Evolutionary conservation across 2,113 vertebrate species (phyloP), one percentile per base, ranked within the genome.

Genomic region (Butorides virescens): DNA sequence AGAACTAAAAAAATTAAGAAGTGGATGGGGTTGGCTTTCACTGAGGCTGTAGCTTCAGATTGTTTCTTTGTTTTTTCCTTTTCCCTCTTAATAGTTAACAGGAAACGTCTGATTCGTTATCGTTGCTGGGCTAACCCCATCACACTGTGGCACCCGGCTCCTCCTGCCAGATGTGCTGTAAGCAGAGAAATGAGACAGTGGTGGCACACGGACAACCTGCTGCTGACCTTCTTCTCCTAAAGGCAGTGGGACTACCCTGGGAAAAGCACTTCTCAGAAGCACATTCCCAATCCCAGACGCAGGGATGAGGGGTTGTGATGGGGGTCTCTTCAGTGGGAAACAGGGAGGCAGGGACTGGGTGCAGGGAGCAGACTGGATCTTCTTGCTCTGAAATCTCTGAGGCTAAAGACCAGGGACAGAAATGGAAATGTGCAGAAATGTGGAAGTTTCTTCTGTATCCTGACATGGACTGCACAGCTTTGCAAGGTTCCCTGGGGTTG

Each of bases 291-390:
- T 49, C 10, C 3, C 23, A 78, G 44, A 12, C 0, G 0, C 44
- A 46, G 70, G 16, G 5, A 52, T 75, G 56, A 67, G 18, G 46
- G 11, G 15, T 34, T 46, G n/a, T 0, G 0, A 6, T 34, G 34
- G 9, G 11, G 10, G 23, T 81, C 25, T 93, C 44, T 2, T 2
- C 18, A n/a, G 21, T 29, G 22, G 29, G n/a, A 77, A 84, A 42
- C 8, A 23, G 11, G 4, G 21, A 9, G 14, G 19, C 15, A 30
- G 39, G 42, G 76, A 44, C 30, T 47, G 22, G 4, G 3, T 37
- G 11, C 0, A 0, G 5, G 27, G 3, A 75, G 5, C 27, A 76
- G 68, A 34, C 32, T 63, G 50, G 14, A 25, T 53, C 73, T 66
- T 88, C 32, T 79, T 76, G 12, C 25, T 88, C 67, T 79, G 75